A percentile compares a stretch with the other conserved stretches of the same genome.
Evolutionary conservation across 2,888 invertebrate species (phyloP).

Genomic region (Monoplex corrugatus): DNA sequence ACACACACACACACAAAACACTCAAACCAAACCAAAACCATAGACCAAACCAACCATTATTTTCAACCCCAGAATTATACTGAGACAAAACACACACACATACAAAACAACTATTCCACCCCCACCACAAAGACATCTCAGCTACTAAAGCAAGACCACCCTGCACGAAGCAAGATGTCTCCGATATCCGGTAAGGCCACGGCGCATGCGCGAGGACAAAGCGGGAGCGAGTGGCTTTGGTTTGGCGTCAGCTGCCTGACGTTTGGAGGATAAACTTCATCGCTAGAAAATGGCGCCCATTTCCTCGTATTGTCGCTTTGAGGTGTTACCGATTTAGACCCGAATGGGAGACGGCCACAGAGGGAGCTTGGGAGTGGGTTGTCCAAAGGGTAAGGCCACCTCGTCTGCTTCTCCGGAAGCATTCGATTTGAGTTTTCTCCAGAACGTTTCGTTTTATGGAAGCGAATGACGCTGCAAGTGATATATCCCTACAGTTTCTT

Average conservation of each 20-base stretch:
- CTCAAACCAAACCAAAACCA: neutral
- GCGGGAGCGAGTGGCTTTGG: constrained; percentile 30
- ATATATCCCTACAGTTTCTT: no score
- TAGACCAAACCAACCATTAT: neutral
- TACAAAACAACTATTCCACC: neutral
- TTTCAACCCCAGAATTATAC: neutral
- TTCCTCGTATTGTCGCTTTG: constrained; percentile 21
- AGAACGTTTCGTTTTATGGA: no score
- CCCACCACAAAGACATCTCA: neutral
- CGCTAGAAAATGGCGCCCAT: constrained; percentile 34
- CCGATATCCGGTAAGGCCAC: constrained; percentile 36
- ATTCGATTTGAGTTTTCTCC: no score
- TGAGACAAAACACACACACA: neutral
- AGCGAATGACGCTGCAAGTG: no score
- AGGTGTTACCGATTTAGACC: constrained; percentile 4
- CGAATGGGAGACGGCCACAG: neutral
- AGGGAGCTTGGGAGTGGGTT: neutral
- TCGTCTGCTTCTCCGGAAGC: no score
- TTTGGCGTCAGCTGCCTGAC: neutral
- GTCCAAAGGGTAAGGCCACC: neutral
- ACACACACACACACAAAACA: neutral
- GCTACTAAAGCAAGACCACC: neutral
- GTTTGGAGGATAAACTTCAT: constrained; percentile 38
- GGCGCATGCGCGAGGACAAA: constrained; percentile 36
- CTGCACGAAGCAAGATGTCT: constrained; percentile 28